phyloP scores from a whole-genome alignment of 1,140 invertebrate genomes.

The Holcopasites calliopsidis region DNA sequence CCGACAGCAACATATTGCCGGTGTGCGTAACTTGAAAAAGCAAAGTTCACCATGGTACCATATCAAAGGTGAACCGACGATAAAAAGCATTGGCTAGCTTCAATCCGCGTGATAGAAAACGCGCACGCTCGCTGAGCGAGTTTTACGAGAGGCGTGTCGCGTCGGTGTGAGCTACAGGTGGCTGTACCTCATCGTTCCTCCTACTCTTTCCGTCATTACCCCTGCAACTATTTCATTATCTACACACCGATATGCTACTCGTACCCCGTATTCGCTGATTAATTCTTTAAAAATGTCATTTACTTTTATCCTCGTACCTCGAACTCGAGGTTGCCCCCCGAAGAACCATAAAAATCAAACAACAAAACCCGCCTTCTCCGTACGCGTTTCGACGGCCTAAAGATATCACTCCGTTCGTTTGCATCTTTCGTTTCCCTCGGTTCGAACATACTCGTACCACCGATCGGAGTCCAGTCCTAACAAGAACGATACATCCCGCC shows the following conservation, averaged over 20 bases:
- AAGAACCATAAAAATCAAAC: no score
- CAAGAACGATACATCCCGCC: background rate
- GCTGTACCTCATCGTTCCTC: slow-evolving; percentile 24
- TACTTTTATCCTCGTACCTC: no score
- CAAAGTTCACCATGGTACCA: no score
- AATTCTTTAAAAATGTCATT: no score
- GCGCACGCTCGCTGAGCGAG: slow-evolving; percentile 29
- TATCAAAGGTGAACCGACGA: background rate
- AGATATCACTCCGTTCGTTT: no score
- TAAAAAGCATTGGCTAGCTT: background rate
- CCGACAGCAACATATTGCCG: no score
- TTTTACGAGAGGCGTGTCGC: slow-evolving; percentile 52
- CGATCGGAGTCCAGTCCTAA: background rate
- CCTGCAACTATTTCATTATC: background rate
- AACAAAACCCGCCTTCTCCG: no score
- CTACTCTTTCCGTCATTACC: slow-evolving; percentile 15
- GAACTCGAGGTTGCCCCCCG: no score
- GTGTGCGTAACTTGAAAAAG: no score
- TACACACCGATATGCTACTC: no score
- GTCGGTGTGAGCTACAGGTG: slow-evolving; percentile 62
- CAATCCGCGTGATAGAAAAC: slow-evolving; percentile 19
- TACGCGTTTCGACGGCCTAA: no score
- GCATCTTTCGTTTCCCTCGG: background rate
- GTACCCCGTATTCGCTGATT: no score
- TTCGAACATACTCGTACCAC: background rate